A percentile compares a stretch with the other conserved stretches of the same genome.
Conservation (phyloP, 2,888 invertebrate species). For the Anoplius nigerrimus region DNA sequence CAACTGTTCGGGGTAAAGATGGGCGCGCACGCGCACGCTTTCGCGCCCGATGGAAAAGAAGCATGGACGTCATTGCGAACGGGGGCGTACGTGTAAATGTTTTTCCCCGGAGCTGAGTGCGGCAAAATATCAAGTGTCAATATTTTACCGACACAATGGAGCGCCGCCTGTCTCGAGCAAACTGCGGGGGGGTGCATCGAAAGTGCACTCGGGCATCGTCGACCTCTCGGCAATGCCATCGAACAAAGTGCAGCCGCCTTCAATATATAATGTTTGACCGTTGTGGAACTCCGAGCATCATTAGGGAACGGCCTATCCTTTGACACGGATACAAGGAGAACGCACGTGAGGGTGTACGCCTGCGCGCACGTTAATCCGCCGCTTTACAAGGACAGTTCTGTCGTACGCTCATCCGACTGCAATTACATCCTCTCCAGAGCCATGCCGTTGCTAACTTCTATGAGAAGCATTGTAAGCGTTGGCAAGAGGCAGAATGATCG, state of each 20-base stretch:
- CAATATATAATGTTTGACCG: conserved; percentile 37
- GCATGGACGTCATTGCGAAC: conserved; percentile 20
- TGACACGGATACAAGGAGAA: conserved; percentile 8
- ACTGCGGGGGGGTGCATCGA: conserved; percentile 54
- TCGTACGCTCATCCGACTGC: no score
- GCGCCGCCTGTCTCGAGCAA: conserved; percentile 52
- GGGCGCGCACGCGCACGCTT: neutral
- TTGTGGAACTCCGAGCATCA: conserved; percentile 32
- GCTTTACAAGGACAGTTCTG: no score
- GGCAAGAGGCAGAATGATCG: no score
- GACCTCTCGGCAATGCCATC: conserved; percentile 53
- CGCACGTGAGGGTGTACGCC: neutral
- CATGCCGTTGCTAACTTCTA: no score
- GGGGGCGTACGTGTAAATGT: conserved; percentile 39
- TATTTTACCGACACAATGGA: conserved; percentile 67
- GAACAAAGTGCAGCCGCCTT: conserved; percentile 52
- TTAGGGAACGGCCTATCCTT: conserved; percentile 18
- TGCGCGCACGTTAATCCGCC: neutral
- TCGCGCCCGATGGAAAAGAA: no score
- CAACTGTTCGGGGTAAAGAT: no score
- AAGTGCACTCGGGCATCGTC: conserved; percentile 58
- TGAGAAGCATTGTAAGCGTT: no score
- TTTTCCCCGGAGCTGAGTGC: conserved; percentile 35
- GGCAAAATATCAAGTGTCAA: conserved; percentile 67
- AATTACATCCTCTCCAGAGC: no score